phyloP scores from a whole-genome alignment of 2,888 invertebrate species.

The Notodonta ziczac region DNA sequence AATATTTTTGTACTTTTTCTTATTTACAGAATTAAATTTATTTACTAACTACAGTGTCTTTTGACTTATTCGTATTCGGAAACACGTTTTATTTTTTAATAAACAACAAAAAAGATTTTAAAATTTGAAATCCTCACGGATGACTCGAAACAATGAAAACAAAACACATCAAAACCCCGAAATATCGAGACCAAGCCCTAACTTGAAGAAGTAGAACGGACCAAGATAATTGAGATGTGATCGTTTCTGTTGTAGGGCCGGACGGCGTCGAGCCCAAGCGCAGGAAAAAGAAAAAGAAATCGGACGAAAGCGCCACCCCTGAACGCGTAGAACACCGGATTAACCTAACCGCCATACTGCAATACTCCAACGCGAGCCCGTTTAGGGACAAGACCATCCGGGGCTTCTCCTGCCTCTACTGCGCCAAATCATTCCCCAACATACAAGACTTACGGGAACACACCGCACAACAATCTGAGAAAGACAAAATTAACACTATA shows the following conservation, averaged over 20 bases:
- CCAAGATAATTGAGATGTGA: conserved; percentile 75
- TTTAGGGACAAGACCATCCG: conserved; percentile 75
- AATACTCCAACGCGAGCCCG: conserved; percentile 78
- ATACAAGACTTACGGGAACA: conserved; percentile 69
- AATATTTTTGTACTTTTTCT: too few species aligned
- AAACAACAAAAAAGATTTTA: too few species aligned
- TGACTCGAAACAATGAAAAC: background rate
- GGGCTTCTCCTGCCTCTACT: conserved; percentile 79
- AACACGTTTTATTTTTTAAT: too few species aligned
- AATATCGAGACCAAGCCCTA: conserved; percentile 36
- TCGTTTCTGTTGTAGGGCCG: conserved; percentile 82
- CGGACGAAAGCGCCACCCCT: conserved; percentile 74
- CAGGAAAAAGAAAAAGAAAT: conserved; percentile 74
- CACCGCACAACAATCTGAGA: conserved; percentile 68
- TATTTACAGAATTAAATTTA: too few species aligned
- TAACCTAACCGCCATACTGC: conserved; percentile 76
- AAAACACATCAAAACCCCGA: background rate
- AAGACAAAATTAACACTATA: conserved; percentile 74
- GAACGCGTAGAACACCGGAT: conserved; percentile 79
- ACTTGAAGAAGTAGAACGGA: conserved; percentile 53
- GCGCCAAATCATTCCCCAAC: conserved; percentile 65
- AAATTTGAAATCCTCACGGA: too few species aligned
- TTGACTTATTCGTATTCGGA: too few species aligned
- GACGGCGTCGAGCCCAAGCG: conserved; percentile 66
- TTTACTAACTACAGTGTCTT: too few species aligned